Conservation (phyloP, 2,113 vertebrate genomes). For the Macaca nemestrina region DNA sequence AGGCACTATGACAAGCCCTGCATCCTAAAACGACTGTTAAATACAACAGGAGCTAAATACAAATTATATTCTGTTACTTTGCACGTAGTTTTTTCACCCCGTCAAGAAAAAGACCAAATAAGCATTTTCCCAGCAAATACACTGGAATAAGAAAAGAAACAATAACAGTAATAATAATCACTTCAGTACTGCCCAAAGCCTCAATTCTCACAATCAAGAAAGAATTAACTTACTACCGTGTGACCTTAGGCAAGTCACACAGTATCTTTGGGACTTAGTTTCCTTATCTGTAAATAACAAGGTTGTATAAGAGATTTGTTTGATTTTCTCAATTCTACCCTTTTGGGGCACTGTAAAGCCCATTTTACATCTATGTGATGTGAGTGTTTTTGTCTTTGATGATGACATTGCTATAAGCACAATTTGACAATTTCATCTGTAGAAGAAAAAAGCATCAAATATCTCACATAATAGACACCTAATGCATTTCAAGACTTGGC, state of each 20-base stretch:
- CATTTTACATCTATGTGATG: conserved; percentile 5
- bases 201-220: background rate
- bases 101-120: background rate
- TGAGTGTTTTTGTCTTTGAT: conserved; percentile 34
- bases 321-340: background rate
- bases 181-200: background rate
- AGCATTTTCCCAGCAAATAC: background rate
- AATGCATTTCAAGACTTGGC: conserved; percentile 75
- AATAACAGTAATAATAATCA: background rate
- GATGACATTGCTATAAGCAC: conserved; percentile 22
- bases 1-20: background rate
- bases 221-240: background rate
- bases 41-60: background rate
- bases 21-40: background rate
- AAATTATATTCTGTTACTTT: conserved; percentile 13
- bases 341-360: background rate
- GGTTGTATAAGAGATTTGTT: background rate
- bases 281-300: background rate
- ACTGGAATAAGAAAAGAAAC: background rate
- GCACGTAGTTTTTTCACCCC: background rate
- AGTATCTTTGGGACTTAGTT: background rate
- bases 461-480: conserved; percentile 51
- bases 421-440: conserved; percentile 55
- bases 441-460: background rate
- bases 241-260: conserved; percentile 26